Conservation (phyloP, 2,888 invertebrate genomes). For the Microchrysa polita region DNA sequence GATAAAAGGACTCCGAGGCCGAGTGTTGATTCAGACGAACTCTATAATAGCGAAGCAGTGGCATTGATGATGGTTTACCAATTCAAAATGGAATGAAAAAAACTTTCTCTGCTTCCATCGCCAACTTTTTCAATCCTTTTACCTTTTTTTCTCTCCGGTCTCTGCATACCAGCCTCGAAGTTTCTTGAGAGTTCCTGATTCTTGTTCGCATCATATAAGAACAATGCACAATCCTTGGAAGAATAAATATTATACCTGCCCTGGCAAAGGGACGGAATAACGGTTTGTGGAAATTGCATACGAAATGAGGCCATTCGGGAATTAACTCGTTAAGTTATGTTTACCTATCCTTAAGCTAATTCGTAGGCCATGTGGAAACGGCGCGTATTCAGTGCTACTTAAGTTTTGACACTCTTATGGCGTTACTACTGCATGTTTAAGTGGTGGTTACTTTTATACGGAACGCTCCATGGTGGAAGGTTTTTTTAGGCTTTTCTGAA, state of each 20-base stretch:
- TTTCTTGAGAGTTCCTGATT: neutral
- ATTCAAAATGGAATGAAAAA: slow-evolving; percentile 10
- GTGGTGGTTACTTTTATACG: too few species aligned
- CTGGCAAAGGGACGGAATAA: neutral
- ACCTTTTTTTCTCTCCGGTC: too few species aligned
- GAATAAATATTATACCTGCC: neutral
- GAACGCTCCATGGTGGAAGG: too few species aligned
- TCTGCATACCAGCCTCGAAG: neutral
- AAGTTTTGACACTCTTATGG: neutral
- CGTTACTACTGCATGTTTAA: neutral
- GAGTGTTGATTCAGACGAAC: too few species aligned
- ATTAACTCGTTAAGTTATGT: slow-evolving; percentile 35
- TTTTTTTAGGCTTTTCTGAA: neutral
- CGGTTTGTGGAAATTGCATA: neutral
- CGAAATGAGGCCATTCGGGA: slow-evolving; percentile 34
- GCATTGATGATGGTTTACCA: neutral
- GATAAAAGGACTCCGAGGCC: neutral
- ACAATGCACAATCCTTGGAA: neutral
- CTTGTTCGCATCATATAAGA: neutral
- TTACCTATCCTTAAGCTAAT: slow-evolving; percentile 7
- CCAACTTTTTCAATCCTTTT: neutral
- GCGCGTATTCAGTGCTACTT: neutral
- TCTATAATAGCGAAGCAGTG: neutral
- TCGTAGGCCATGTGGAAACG: neutral
- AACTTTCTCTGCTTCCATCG: slow-evolving; percentile 20